These are phyloP conservation scores for Cylindroiulus punctatus DNA, from an alignment of 2,888 invertebrate species.

Conservation along the genomic window DNA sequence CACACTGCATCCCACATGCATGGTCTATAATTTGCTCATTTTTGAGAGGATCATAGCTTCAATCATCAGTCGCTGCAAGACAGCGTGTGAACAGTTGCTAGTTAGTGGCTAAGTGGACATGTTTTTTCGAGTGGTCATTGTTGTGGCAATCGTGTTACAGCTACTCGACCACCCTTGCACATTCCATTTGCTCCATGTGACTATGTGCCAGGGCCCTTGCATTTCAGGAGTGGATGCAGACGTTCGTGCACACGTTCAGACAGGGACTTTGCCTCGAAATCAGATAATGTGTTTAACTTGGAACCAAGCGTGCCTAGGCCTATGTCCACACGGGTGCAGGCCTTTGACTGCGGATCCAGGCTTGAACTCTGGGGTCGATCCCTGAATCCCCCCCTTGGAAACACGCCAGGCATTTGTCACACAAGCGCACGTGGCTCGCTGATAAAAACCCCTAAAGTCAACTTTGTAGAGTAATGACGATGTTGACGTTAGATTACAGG, in stretches of 20 bases:
- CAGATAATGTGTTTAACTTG: not conserved
- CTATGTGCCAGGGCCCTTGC: not conserved
- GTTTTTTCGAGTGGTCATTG: not conserved
- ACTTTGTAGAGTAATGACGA: constrained; percentile 33
- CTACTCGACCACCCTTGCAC: not conserved
- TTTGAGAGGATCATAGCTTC: too few relatives aligned
- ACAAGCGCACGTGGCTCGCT: constrained; percentile 28
- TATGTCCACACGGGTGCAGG: not conserved
- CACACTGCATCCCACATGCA: too few relatives aligned
- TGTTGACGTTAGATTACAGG: constrained; percentile 17
- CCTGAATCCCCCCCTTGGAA: not conserved
- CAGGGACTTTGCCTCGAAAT: not conserved
- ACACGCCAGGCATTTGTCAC: constrained; percentile 7
- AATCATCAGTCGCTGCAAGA: not conserved
- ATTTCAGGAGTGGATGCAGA: not conserved
- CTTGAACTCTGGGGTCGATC: constrained; percentile 22
- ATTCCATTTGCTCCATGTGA: not conserved
- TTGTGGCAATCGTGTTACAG: not conserved
- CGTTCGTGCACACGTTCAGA: not conserved
- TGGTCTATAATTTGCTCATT: too few relatives aligned
- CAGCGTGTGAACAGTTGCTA: constrained; percentile 3
- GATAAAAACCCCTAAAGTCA: not conserved
- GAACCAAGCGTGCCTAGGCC: not conserved
- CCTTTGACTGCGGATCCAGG: not conserved
- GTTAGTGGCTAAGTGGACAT: not conserved